Evolutionary conservation across 2,113 vertebrate genomes (phyloP), one percentile per base, ranked within the genome.

Genomic region (Pygoscelis adeliae): DNA sequence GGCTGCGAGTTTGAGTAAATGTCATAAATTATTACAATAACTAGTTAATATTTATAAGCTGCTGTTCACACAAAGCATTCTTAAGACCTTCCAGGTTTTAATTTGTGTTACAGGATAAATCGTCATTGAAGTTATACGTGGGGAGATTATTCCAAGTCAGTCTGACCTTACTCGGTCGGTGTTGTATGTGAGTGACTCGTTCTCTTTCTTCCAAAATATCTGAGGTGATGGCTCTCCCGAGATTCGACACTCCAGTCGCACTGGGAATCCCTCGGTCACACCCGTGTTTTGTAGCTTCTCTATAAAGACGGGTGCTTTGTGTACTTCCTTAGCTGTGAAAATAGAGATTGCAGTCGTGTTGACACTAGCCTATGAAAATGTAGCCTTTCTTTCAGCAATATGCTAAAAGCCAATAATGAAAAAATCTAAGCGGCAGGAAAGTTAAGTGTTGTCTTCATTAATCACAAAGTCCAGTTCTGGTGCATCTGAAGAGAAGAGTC

Each of bases 161-260:
- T 79, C 97, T 96, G 95, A 99, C 99, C 99, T 99, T 97, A 99
- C 98, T 97, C 99, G 98, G 94, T 99, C 99, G 10, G 99, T 99
- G 98, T 99, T 99, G 97, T 99, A 99, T n/a, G 99, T 99, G 89
- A 99, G 98, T 0, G 99, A 99, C 80, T 99, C 99, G 0, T 99
- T 99, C 98, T 99, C 99, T 85, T 99, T 99, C 96, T 99, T 99
- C 99, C 99, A 99, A 90, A 99, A 99, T 98, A 99, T 99, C 84
- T 99, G 99, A 26, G 99, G 99, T 15, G 98, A 98, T 0, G 99
- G 99, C 27, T 98, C 98, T 4, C 99, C 99, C 0, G 95, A 98
- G 80, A 99, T 99, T 3, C 99, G 99, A 71, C 99, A 99, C 96
- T 99, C 99, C 96, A 99, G 95, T 40, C 99, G 97, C 87, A 99